These are phyloP conservation scores for Staurois parvus DNA, from an alignment of 2,797 vertebrate genomes.

Conservation along the genomic window DNA sequence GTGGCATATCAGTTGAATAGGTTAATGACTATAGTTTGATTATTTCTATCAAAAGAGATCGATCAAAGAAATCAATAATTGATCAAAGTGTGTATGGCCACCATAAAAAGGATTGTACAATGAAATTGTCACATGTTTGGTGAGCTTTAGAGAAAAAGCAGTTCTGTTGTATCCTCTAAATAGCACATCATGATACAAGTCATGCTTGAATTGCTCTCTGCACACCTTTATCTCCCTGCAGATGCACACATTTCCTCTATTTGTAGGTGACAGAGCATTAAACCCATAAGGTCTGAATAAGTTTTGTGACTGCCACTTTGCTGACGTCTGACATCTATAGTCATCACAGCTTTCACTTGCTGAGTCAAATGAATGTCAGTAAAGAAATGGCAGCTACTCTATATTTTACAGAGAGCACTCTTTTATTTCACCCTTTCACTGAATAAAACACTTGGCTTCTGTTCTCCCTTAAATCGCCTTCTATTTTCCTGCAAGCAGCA, in stretches of 20 bases:
- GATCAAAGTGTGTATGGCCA: too few relatives aligned
- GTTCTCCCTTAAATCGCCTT: slow-evolving; percentile 30
- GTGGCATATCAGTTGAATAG: too few relatives aligned
- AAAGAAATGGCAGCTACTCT: slow-evolving; percentile 25
- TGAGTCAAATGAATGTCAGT: slow-evolving; percentile 33
- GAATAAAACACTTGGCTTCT: slow-evolving; percentile 29
- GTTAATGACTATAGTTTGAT: too few relatives aligned
- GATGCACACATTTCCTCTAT: not conserved
- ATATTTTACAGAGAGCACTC: slow-evolving; percentile 8
- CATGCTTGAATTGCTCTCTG: not conserved
- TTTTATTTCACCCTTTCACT: slow-evolving; percentile 18
- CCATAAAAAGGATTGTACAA: too few relatives aligned
- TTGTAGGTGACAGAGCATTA: slow-evolving; percentile 15
- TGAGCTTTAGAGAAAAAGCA: not conserved
- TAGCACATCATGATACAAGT: not conserved
- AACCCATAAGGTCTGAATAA: slow-evolving; percentile 14
- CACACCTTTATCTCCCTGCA: not conserved
- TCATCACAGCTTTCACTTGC: slow-evolving; percentile 24
- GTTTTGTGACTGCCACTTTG: slow-evolving; percentile 16
- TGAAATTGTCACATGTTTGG: too few relatives aligned
- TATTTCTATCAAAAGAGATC: too few relatives aligned
- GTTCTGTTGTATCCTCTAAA: not conserved
- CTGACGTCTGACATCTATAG: slow-evolving; percentile 17
- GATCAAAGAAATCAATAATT: too few relatives aligned
- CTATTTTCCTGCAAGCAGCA: slow-evolving; percentile 24